Conservation (phyloP, 2,797 vertebrate genomes). For the Notamacropus eugenii region DNA sequence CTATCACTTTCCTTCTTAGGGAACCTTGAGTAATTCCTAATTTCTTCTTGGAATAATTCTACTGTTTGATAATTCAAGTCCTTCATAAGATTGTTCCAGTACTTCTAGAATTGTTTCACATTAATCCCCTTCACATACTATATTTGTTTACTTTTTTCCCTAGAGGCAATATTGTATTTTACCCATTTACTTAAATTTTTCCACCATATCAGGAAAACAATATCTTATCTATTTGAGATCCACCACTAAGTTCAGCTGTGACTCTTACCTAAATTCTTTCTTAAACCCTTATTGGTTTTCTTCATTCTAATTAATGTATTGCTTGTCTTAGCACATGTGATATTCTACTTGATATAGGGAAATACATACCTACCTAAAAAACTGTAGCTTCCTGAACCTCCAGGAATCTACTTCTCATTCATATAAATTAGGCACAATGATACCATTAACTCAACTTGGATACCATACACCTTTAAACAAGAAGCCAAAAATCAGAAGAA, state of each 20-base stretch:
- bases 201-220: not conserved
- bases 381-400: not conserved
- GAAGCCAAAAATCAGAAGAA: too few species aligned
- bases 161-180: not conserved
- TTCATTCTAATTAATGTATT: not conserved
- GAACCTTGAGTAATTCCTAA: too few species aligned
- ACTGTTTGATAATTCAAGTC: too few species aligned
- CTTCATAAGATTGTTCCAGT: too few species aligned
- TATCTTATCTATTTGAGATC: not conserved
- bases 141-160: too few species aligned
- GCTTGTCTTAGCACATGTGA: not conserved
- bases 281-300: not conserved
- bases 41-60: too few species aligned
- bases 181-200: not conserved
- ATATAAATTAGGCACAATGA: not conserved
- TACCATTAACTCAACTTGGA: too few species aligned
- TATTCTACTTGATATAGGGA: not conserved
- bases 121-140: too few species aligned
- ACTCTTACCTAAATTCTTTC: not conserved
- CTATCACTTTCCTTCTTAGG: too few species aligned
- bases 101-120: too few species aligned
- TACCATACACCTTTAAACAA: too few species aligned
- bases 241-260: not conserved
- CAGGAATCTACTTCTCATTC: not conserved
- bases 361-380: not conserved